A percentile compares a stretch with the other conserved stretches of the same genome.
These are phyloP conservation scores for Hippocampus abdominalis DNA, from an alignment of 2,113 vertebrate genomes.

Conservation along the genomic window DNA sequence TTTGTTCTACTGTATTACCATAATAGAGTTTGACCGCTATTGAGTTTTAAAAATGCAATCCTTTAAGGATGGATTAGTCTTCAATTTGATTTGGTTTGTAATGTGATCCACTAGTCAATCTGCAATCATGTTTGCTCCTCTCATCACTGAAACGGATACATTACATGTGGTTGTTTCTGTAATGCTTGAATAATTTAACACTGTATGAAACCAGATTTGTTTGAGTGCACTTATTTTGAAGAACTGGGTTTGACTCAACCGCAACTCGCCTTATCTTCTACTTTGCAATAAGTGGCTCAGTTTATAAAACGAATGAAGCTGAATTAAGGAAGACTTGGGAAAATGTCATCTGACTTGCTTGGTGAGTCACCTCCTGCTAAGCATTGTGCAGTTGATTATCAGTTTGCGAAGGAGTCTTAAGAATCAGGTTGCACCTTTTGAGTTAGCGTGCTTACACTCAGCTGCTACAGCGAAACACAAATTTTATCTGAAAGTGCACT, in stretches of 20 bases:
- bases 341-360: neutral
- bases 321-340: neutral
- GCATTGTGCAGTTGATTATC: neutral
- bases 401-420: neutral
- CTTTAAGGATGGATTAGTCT: neutral
- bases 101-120: neutral
- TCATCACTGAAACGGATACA: neutral
- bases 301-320: neutral
- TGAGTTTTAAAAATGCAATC: neutral
- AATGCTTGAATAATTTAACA: neutral
- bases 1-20: neutral
- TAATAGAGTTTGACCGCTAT: neutral
- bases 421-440: neutral
- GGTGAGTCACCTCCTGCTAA: neutral
- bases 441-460: neutral
- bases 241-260: neutral
- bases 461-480: constrained; percentile 12
- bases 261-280: neutral
- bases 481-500: constrained; percentile 16
- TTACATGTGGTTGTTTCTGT: neutral
- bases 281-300: neutral
- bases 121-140: neutral
- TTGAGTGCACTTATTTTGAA: neutral
- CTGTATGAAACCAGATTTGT: neutral
- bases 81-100: neutral